phyloP scores from a whole-genome alignment of 2,888 invertebrate species.

The Serripes groenlandicus region DNA sequence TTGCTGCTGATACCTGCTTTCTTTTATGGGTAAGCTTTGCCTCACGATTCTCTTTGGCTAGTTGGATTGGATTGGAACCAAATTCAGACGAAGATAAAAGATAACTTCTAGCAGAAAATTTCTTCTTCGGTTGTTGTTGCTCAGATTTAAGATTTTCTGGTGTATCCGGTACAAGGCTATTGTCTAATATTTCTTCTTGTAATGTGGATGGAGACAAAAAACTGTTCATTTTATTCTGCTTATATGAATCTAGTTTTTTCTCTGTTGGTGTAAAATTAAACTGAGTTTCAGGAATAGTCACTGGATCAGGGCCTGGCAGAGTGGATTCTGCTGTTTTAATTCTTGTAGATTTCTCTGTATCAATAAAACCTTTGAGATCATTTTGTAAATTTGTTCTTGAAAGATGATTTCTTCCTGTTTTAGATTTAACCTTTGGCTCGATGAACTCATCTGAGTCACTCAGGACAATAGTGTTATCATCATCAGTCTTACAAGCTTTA shows the following conservation, averaged over 20 bases:
- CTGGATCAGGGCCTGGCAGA: slow-evolving; percentile 10
- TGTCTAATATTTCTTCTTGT: slow-evolving; percentile 46
- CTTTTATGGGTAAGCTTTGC: slow-evolving; percentile 59
- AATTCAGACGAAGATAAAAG: slow-evolving; percentile 63
- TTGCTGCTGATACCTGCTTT: slow-evolving; percentile 8
- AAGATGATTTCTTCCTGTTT: background rate
- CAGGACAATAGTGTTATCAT: background rate
- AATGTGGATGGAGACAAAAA: slow-evolving; percentile 30
- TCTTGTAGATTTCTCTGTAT: background rate
- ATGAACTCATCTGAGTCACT: slow-evolving; percentile 18
- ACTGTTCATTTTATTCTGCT: background rate
- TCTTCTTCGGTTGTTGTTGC: slow-evolving; percentile 52
- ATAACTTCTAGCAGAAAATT: slow-evolving; percentile 73
- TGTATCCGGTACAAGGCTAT: slow-evolving; percentile 76
- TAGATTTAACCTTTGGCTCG: background rate
- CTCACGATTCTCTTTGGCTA: slow-evolving; percentile 63
- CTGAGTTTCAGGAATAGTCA: slow-evolving; percentile 72
- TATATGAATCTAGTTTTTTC: slow-evolving; percentile 12
- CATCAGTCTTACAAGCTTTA: background rate
- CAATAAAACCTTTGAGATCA: background rate
- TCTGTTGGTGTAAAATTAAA: slow-evolving; percentile 55
- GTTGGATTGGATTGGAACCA: slow-evolving; percentile 69
- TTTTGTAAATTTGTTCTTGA: slow-evolving; percentile 3
- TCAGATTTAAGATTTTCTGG: slow-evolving; percentile 65
- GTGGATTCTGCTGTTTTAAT: background rate